Evolutionary conservation across 2,113 vertebrate species (phyloP).

Genomic region (Labeo rohita): DNA sequence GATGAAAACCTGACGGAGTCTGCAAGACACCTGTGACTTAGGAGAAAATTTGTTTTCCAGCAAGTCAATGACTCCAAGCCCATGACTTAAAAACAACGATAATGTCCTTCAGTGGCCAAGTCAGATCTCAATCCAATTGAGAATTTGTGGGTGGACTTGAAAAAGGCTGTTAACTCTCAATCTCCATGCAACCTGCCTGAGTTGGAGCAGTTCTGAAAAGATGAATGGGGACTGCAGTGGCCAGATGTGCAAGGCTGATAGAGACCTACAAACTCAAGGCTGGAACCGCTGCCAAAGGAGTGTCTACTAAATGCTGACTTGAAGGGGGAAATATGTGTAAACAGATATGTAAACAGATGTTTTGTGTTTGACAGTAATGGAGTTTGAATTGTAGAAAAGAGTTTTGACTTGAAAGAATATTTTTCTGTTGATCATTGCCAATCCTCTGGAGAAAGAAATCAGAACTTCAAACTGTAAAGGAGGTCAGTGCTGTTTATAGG

Average conservation of each 20-base stretch:
- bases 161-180: neutral
- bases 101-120: conserved; percentile 13
- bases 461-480: neutral
- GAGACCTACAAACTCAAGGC: neutral
- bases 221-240: neutral
- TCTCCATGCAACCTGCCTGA: neutral
- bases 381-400: conserved; percentile 4
- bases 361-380: neutral
- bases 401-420: neutral
- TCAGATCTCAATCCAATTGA: conserved; percentile 6
- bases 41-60: neutral
- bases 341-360: neutral
- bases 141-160: conserved; percentile 7
- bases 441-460: neutral
- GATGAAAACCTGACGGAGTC: neutral
- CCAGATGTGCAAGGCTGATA: conserved; percentile 2
- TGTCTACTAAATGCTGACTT: neutral
- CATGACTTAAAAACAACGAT: neutral
- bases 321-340: neutral
- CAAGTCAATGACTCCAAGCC: neutral
- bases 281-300: neutral
- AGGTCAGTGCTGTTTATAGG: neutral
- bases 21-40: conserved; percentile 11
- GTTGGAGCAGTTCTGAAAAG: neutral
- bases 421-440: neutral